Percentiles rank a stretch among this genome's conserved stretches.
phyloP scores from a whole-genome alignment of 2,797 vertebrate genomes.

The Chlorospingus semifuscus region DNA sequence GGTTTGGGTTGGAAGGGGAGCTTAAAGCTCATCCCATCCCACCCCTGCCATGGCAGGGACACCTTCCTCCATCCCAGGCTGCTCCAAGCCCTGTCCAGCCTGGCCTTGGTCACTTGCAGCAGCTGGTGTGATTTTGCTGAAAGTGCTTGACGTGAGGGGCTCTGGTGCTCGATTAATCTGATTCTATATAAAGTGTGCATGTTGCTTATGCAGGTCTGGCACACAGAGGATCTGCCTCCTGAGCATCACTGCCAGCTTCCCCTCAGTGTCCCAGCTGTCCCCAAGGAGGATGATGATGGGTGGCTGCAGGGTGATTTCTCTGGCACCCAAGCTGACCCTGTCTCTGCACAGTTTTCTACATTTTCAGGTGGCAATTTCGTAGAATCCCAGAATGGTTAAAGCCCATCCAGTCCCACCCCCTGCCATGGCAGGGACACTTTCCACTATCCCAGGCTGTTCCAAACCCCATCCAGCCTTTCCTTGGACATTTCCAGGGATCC shows the following conservation, averaged over 20 bases:
- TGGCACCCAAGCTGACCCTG: accelerated
- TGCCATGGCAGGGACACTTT: not conserved
- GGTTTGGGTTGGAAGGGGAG: not conserved
- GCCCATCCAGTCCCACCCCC: accelerated
- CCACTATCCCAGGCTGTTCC: accelerated
- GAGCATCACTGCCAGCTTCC: not conserved
- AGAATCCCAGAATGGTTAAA: not conserved
- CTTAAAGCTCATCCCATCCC: accelerated
- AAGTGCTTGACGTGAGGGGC: not conserved
- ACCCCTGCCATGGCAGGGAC: not conserved
- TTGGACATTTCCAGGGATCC: not conserved
- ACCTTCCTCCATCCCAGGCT: accelerated
- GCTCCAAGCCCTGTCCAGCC: not conserved
- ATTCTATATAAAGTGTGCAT: accelerated
- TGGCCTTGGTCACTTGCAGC: accelerated
- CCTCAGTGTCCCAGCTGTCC: not conserved
- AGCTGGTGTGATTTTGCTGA: not conserved
- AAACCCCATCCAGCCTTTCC: accelerated
- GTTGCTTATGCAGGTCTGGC: not conserved
- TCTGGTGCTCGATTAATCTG: not conserved
- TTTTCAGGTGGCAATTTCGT: not conserved
- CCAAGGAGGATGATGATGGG: not conserved
- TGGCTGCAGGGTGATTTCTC: not conserved
- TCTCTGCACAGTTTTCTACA: not conserved
- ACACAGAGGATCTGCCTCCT: accelerated